These are phyloP conservation scores for Bostrychus sinensis DNA, from an alignment of 2,113 vertebrate genomes.

Conservation along the genomic window DNA sequence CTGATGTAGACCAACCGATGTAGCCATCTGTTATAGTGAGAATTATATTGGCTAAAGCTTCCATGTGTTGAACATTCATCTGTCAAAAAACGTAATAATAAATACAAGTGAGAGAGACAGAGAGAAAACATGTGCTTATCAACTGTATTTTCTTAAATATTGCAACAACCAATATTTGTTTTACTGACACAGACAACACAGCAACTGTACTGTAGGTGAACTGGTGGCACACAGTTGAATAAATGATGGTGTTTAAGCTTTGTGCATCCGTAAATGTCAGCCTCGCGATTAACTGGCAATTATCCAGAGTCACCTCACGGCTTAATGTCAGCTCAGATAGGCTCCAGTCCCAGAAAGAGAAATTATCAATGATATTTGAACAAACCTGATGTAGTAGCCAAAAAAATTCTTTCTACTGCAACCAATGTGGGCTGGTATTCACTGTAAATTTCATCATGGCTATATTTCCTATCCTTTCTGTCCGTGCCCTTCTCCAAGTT, in stretches of 20 bases:
- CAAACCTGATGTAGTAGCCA: not conserved
- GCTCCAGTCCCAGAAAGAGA: not conserved
- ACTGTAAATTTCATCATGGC: slow-evolving; percentile 10
- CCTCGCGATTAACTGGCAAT: slow-evolving; percentile 8
- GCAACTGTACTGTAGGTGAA: not conserved
- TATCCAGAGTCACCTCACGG: slow-evolving; percentile 1
- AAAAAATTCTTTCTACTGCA: slow-evolving; percentile 20
- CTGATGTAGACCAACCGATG: no score
- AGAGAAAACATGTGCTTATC: no score
- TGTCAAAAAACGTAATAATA: no score
- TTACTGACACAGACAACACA: no score
- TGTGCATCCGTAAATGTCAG: slow-evolving; percentile 8
- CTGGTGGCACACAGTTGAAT: not conserved
- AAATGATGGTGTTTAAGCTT: slow-evolving; percentile 2
- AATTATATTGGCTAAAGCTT: no score
- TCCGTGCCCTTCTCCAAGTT: slow-evolving; percentile 43
- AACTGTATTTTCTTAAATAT: no score
- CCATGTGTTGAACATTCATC: no score
- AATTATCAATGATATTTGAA: not conserved
- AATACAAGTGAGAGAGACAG: no score
- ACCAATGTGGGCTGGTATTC: slow-evolving; percentile 34
- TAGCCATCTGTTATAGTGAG: no score
- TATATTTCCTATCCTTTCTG: slow-evolving; percentile 56
- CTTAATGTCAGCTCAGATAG: slow-evolving; percentile 3
- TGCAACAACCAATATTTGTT: no score